A percentile compares a stretch with the other conserved stretches of the same genome.
phyloP scores from a whole-genome alignment of 2,888 invertebrate species.

The Ctena decussata region DNA sequence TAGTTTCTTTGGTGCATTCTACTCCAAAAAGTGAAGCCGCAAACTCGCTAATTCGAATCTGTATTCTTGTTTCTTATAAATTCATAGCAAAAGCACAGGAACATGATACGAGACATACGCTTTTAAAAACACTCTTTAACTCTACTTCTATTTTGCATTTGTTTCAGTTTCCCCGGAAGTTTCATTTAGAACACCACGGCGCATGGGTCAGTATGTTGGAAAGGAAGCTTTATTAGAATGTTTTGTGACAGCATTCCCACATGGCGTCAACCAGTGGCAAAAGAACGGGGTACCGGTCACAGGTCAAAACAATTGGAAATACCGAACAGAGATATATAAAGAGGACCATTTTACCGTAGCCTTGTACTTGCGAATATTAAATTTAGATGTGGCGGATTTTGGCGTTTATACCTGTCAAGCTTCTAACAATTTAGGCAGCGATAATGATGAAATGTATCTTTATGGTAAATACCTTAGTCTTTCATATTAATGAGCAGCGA shows the following conservation, averaged over 20 bases:
- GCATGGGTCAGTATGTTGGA: constrained; percentile 77
- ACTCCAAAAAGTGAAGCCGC: no score
- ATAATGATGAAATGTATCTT: constrained; percentile 63
- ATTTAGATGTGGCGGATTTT: constrained; percentile 70
- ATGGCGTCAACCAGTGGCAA: constrained; percentile 80
- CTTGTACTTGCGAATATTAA: constrained; percentile 70
- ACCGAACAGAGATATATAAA: constrained; percentile 76
- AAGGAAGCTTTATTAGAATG: constrained; percentile 83
- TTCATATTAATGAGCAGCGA: no score
- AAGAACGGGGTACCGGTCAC: constrained; percentile 55
- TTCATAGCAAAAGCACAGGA: no score
- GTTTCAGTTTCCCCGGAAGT: constrained; percentile 64
- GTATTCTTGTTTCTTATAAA: no score
- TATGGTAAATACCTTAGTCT: constrained; percentile 66
- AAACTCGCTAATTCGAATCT: no score
- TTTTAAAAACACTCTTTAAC: no score
- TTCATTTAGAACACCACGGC: constrained; percentile 52
- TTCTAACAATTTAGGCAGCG: constrained; percentile 69
- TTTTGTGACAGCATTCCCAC: constrained; percentile 81
- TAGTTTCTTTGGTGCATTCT: no score
- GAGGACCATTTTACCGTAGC: constrained; percentile 72
- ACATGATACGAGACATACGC: no score
- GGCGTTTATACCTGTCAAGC: constrained; percentile 77
- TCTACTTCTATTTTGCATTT: no score
- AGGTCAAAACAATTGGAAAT: constrained; percentile 65